phyloP scores from a whole-genome alignment of 2,888 invertebrate genomes.

The Julus scandinavius region DNA sequence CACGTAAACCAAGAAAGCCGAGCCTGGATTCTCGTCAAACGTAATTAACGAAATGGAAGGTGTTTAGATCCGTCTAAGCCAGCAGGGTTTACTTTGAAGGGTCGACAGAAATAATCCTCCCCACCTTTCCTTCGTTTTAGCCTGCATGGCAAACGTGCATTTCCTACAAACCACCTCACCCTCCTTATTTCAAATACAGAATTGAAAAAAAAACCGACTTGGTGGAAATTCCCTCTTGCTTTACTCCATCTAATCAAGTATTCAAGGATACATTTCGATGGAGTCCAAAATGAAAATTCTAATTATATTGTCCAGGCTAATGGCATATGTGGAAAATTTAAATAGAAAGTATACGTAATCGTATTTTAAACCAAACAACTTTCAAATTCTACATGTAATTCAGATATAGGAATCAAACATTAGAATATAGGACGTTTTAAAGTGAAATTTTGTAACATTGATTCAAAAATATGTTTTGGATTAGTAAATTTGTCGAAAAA shows the following conservation, averaged over 20 bases:
- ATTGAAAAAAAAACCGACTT: not conserved
- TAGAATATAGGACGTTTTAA: too few species aligned
- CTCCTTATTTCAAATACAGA: not conserved
- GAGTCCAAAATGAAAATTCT: not conserved
- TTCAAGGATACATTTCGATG: not conserved
- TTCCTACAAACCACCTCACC: not conserved
- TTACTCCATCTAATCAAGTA: not conserved
- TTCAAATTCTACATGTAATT: too few species aligned
- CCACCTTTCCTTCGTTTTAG: not conserved
- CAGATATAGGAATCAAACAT: too few species aligned
- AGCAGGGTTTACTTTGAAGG: constrained; percentile 27
- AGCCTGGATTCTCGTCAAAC: constrained; percentile 33
- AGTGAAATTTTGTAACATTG: too few species aligned
- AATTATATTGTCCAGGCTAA: not conserved
- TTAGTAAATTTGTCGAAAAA: too few species aligned
- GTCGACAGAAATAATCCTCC: constrained; percentile 24
- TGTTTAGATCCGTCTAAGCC: constrained; percentile 27
- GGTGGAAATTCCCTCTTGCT: not conserved
- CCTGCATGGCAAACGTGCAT: not conserved
- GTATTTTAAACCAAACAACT: not conserved
- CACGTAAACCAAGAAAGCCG: constrained; percentile 21
- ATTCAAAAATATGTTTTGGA: too few species aligned
- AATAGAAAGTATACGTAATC: not conserved
- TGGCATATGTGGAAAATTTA: not conserved
- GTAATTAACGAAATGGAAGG: constrained; percentile 33